Conservation (phyloP, 2,113 vertebrate species). For the Agelaius phoeniceus region DNA sequence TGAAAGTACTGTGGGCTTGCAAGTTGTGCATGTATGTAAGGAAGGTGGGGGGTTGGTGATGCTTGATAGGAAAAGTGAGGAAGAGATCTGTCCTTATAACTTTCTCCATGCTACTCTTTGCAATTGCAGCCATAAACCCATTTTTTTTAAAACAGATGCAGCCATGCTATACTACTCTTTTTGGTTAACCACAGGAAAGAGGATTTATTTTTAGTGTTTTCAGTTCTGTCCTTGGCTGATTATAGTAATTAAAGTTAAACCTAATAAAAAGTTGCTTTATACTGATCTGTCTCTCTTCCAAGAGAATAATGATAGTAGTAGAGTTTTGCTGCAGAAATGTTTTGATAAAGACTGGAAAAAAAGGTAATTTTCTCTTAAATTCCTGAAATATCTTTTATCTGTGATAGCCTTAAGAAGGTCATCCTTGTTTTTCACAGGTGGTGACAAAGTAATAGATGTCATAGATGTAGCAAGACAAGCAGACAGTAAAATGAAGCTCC, state of each 20-base stretch:
- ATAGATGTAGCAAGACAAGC: constrained; percentile 98
- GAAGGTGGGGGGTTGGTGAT: not conserved
- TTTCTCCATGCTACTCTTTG: not conserved
- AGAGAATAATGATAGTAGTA: not conserved
- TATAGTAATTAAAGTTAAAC: not conserved
- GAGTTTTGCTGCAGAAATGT: not conserved
- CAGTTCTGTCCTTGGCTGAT: not conserved
- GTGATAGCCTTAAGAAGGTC: not conserved
- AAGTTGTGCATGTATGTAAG: not conserved
- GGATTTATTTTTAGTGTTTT: not conserved
- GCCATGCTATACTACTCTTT: not conserved
- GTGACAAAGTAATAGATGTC: constrained; percentile 96
- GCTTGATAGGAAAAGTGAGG: not conserved
- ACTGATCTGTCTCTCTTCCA: not conserved
- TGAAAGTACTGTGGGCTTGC: not conserved
- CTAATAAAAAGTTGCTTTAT: not conserved
- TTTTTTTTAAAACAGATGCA: not conserved
- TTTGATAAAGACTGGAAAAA: not conserved
- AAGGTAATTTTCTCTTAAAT: not conserved
- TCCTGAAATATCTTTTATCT: not conserved
- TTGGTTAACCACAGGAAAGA: not conserved
- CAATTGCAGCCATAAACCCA: not conserved
- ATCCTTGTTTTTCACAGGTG: constrained; percentile 78
- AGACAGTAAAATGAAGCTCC: constrained; percentile 98
- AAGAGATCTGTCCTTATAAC: not conserved